Percentiles rank a stretch among this genome's conserved stretches.
These are phyloP conservation scores for Axea sp. DNA, from an alignment of 2,888 invertebrate genomes.

Conservation along the genomic window DNA sequence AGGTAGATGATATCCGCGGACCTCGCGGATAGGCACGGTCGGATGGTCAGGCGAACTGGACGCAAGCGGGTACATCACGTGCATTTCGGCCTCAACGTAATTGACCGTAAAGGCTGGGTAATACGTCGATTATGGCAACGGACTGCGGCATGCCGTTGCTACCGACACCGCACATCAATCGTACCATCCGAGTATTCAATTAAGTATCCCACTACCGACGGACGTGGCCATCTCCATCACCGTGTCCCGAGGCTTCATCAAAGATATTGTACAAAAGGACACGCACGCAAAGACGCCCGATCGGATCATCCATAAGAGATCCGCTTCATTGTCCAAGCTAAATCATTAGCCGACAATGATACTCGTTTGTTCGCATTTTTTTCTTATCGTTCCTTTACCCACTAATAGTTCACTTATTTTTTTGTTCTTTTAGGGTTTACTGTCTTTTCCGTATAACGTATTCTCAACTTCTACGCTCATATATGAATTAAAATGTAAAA, in stretches of 20 bases:
- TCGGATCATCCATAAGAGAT: constrained; percentile 33
- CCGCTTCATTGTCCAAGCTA: constrained; percentile 19
- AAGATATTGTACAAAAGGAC: constrained; percentile 33
- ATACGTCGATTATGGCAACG: constrained; percentile 68
- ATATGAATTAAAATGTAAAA: too few species aligned
- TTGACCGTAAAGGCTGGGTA: constrained; percentile 68
- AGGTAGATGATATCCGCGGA: constrained; percentile 56
- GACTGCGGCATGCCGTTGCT: constrained; percentile 64
- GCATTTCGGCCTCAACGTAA: constrained; percentile 67
- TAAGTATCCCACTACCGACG: constrained; percentile 65
- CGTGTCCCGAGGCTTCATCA: constrained; percentile 38
- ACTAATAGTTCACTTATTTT: not conserved
- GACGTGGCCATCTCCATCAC: constrained; percentile 28
- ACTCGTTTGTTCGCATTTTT: constrained; percentile 29
- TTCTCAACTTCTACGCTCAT: too few species aligned
- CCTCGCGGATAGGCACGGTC: constrained; percentile 52
- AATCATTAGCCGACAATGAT: constrained; percentile 34
- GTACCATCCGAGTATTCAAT: constrained; percentile 73
- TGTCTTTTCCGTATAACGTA: too few species aligned
- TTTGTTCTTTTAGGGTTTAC: not conserved
- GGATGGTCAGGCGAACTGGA: constrained; percentile 44
- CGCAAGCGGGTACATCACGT: constrained; percentile 56
- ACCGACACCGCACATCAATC: constrained; percentile 74
- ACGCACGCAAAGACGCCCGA: constrained; percentile 7
- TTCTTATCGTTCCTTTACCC: constrained; percentile 1